Conservation (phyloP, 1,140 invertebrate species). For the Triops longicaudatus region DNA sequence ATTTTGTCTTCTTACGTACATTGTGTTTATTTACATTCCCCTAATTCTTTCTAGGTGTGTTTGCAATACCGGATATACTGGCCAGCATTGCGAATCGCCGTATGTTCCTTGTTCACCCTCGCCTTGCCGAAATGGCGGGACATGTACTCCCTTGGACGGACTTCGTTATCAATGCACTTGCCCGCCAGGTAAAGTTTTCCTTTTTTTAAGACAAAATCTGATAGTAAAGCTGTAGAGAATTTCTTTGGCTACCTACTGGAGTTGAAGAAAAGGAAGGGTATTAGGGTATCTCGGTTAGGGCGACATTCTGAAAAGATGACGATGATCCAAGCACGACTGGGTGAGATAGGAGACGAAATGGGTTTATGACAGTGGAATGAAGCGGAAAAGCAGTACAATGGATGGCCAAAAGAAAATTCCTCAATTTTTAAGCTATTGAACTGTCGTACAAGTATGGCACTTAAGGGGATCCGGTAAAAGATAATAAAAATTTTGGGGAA, state of each 20-base stretch:
- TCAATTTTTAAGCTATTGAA: background rate
- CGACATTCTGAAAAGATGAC: no score
- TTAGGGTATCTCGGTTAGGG: background rate
- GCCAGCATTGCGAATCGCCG: slow-evolving; percentile 77
- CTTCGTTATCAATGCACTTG: slow-evolving; percentile 76
- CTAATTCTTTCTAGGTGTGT: slow-evolving; percentile 62
- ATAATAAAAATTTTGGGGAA: background rate
- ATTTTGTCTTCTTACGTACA: no score
- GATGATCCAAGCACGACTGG: no score
- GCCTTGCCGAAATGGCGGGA: slow-evolving; percentile 80
- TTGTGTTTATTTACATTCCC: background rate
- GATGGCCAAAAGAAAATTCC: background rate
- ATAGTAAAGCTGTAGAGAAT: background rate
- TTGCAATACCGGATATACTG: slow-evolving; percentile 78
- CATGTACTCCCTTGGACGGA: slow-evolving; percentile 61
- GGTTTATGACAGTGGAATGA: no score
- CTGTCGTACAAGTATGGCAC: background rate
- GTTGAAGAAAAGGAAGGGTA: background rate
- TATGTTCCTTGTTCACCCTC: slow-evolving; percentile 85
- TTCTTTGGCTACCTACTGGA: background rate
- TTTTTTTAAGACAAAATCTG: background rate
- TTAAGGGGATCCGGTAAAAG: background rate
- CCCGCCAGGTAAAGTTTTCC: slow-evolving; percentile 61
- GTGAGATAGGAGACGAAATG: no score
- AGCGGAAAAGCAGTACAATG: no score